Evolutionary conservation across 2,888 invertebrate species (phyloP).

Genomic region (Osedax fenrisi): DNA sequence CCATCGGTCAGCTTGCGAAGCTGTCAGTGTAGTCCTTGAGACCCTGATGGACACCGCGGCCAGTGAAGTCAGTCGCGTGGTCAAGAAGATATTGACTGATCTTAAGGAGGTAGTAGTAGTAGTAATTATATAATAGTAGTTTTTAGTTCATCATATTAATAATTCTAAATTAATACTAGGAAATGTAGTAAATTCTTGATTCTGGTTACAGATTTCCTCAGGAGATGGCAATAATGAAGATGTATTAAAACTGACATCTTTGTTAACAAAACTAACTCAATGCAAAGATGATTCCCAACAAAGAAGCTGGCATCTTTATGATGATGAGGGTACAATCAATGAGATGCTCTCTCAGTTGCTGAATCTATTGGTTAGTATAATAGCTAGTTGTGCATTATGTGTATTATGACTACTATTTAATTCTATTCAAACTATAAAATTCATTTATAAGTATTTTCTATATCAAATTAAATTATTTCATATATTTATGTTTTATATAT

Average conservation of each 20-base stretch:
- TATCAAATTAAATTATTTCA: too few species aligned
- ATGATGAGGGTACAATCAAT: slow-evolving; percentile 76
- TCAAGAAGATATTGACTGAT: not conserved
- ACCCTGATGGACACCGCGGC: not conserved
- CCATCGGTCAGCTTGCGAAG: not conserved
- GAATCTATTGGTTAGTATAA: not conserved
- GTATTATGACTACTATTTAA: too few species aligned
- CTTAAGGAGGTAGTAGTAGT: not conserved
- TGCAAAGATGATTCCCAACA: slow-evolving; percentile 90
- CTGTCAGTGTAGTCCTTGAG: not conserved
- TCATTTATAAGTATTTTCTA: too few species aligned
- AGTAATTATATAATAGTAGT: too few species aligned
- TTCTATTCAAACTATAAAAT: too few species aligned
- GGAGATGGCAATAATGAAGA: not conserved
- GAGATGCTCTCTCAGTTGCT: slow-evolving; percentile 52
- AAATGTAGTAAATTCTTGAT: too few species aligned
- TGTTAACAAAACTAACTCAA: slow-evolving; percentile 51
- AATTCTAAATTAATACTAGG: too few species aligned
- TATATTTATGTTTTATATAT: too few species aligned
- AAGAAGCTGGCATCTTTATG: slow-evolving; percentile 83
- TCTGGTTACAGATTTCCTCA: not conserved
- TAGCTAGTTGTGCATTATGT: too few species aligned
- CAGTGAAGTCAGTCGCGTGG: not conserved
- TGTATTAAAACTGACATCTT: not conserved
- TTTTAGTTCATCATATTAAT: too few species aligned